Conservation (phyloP, 2,888 invertebrate genomes). For the Sceliomorpha sp. region DNA sequence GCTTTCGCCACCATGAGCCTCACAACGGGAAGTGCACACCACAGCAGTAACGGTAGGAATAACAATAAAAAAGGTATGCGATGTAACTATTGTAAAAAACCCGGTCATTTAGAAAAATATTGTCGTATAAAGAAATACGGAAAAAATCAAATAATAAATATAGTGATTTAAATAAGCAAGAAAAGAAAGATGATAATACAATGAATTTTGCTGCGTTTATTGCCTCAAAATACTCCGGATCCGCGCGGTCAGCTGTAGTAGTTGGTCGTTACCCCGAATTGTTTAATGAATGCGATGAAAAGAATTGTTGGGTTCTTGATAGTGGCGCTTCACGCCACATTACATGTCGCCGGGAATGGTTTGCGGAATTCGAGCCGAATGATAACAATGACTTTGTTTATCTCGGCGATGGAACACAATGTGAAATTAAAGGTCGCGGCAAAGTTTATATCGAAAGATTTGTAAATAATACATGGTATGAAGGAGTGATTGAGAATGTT, state of each 20-base stretch:
- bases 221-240: constrained; percentile 8
- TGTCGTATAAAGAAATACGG: constrained; percentile 20
- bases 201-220: constrained; percentile 20
- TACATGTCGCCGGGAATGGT: constrained; percentile 53
- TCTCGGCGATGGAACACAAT: constrained; percentile 20
- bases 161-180: not conserved
- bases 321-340: constrained; percentile 60
- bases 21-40: not conserved
- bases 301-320: constrained; percentile 57
- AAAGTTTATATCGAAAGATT: constrained; percentile 27
- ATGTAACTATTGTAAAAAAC: constrained; percentile 20
- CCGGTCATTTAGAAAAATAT: constrained; percentile 25
- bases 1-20: constrained; percentile 9
- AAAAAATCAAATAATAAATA: too few relatives aligned
- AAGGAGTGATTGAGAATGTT: too few relatives aligned
- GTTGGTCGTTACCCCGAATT: constrained; percentile 11
- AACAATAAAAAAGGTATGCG: constrained; percentile 9
- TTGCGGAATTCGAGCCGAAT: constrained; percentile 3
- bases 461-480: constrained; percentile 20
- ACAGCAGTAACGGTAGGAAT: not conserved
- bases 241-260: constrained; percentile 4
- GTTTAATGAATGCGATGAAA: constrained; percentile 10
- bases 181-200: not conserved
- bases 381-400: constrained; percentile 17
- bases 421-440: constrained; percentile 26